Conservation (phyloP, 2,888 invertebrate species). For the Chrysina gloriosa region DNA sequence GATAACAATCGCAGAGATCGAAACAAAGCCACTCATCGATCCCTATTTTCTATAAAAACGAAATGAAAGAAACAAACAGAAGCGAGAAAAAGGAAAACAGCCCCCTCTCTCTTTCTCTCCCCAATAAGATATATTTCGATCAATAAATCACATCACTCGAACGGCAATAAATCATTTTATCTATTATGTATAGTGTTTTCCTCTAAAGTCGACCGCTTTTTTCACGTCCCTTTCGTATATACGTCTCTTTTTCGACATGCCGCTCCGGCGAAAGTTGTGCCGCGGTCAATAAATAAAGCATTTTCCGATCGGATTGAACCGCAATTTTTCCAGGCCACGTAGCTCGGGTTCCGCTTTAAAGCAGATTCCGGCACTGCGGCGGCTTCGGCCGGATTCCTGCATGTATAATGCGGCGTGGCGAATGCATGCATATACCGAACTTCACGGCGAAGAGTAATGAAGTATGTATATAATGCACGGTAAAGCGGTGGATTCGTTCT, state of each 20-base stretch:
- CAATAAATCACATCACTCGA: slow-evolving; percentile 13
- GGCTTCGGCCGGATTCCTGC: neutral
- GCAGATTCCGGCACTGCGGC: neutral
- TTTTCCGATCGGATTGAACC: slow-evolving; percentile 25
- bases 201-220: neutral
- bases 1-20: too few species aligned
- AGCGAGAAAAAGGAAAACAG: neutral
- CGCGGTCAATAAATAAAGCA: slow-evolving; percentile 23
- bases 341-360: neutral
- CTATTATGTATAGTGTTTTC: slow-evolving; percentile 5
- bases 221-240: neutral
- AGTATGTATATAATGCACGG: too few species aligned
- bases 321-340: slow-evolving; percentile 25
- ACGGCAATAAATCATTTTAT: slow-evolving; percentile 20
- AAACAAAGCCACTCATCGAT: too few species aligned
- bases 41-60: too few species aligned
- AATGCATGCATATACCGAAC: slow-evolving; percentile 1
- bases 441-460: neutral
- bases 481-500: too few species aligned
- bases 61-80: too few species aligned
- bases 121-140: neutral
- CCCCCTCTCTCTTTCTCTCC: neutral
- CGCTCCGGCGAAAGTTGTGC: slow-evolving; percentile 12
- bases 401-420: neutral
- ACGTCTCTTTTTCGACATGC: neutral